Evolutionary conservation across 2,797 vertebrate species (phyloP).

Genomic region (Miichthys miiuy): DNA sequence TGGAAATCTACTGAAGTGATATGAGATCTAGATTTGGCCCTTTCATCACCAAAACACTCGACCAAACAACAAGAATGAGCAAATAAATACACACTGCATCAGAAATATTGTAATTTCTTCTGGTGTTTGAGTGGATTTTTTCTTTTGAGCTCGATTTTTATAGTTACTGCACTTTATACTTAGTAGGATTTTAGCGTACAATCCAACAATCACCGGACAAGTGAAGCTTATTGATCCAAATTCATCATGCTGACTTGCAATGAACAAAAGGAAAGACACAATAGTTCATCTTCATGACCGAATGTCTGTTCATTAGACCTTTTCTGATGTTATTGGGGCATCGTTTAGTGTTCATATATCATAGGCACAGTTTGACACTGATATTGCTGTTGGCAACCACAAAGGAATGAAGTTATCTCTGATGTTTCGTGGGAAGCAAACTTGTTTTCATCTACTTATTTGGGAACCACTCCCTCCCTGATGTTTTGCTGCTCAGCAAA

Average conservation of each 20-base stretch:
- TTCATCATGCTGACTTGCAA: slow-evolving; percentile 5
- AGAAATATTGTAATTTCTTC: neutral
- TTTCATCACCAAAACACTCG: neutral
- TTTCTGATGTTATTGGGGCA: slow-evolving; percentile 1
- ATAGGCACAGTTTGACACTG: slow-evolving; percentile 30
- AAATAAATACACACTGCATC: neutral
- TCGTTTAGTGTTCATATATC: slow-evolving; percentile 41
- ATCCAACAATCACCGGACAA: slow-evolving; percentile 16
- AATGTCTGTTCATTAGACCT: slow-evolving; percentile 17
- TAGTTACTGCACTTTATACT: slow-evolving; percentile 8
- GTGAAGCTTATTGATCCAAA: slow-evolving; percentile 45
- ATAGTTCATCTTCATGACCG: slow-evolving; percentile 8
- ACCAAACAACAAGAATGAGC: neutral
- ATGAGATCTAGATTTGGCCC: slow-evolving; percentile 2
- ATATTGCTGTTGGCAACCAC: slow-evolving; percentile 35
- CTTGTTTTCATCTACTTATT: slow-evolving; percentile 43
- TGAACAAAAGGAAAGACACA: slow-evolving; percentile 15
- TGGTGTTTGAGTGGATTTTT: neutral
- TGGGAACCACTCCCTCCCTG: slow-evolving; percentile 19
- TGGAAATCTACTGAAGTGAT: slow-evolving; percentile 27
- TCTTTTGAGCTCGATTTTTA: slow-evolving; percentile 4
- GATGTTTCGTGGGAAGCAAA: slow-evolving; percentile 27
- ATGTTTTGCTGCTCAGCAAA: slow-evolving; percentile 27
- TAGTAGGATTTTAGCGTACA: slow-evolving; percentile 12
- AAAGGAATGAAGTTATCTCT: slow-evolving; percentile 26